These are phyloP conservation scores for Oryzias celebensis DNA, from an alignment of 2,113 vertebrate genomes.

Conservation along the genomic window DNA sequence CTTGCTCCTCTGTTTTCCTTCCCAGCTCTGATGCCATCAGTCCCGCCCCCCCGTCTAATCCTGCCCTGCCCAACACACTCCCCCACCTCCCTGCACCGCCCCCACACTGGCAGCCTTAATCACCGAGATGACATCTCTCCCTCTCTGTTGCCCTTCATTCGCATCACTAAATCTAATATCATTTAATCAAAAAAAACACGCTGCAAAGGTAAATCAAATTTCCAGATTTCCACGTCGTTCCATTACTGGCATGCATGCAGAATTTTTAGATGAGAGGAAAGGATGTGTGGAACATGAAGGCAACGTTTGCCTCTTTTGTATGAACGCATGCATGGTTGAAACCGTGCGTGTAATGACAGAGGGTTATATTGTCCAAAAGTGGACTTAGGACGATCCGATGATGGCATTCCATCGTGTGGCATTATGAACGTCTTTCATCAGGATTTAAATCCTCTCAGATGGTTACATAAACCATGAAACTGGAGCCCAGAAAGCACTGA, in stretches of 20 bases:
- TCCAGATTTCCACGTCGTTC: slow-evolving; percentile 24
- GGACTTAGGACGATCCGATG: too few species aligned
- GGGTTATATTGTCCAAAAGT: too few species aligned
- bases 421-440: slow-evolving; percentile 18
- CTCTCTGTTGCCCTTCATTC: slow-evolving; percentile 37
- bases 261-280: slow-evolving; percentile 10
- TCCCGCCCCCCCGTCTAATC: slow-evolving; percentile 44
- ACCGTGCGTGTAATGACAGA: too few species aligned
- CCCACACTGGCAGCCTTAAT: slow-evolving; percentile 49
- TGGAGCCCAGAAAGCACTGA: slow-evolving; percentile 23
- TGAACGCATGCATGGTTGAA: not conserved
- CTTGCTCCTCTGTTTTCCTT: slow-evolving; percentile 24
- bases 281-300: slow-evolving; percentile 5
- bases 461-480: slow-evolving; percentile 55
- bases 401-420: not conserved
- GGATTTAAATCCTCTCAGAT: slow-evolving; percentile 45
- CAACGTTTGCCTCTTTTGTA: not conserved
- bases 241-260: slow-evolving; percentile 2
- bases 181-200: slow-evolving; percentile 8
- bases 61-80: slow-evolving; percentile 13
- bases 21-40: slow-evolving; percentile 13
- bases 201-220: slow-evolving; percentile 23
- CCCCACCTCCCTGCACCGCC: slow-evolving; percentile 7
- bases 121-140: slow-evolving; percentile 44
- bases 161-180: slow-evolving; percentile 38